Base-by-base conservation (phyloP, 2,113 vertebrate species). In the Craseonycteris thonglongyai region DNA sequence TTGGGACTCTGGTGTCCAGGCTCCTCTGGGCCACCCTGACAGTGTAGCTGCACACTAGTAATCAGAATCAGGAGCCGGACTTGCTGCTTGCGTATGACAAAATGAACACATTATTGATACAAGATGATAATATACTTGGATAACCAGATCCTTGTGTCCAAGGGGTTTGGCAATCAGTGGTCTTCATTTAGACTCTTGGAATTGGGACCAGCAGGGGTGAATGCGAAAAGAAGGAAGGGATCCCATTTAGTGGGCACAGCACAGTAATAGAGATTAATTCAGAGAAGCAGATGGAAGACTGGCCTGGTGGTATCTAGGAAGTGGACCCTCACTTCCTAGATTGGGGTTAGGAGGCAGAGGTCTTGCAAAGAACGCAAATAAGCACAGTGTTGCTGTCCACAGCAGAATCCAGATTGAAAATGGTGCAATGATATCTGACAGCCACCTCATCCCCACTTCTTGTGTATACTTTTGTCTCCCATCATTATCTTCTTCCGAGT, bases 371-470 rank as follows among this genome's bases (percentile, higher is more conserved):
- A 79, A 8, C 0, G 0, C 38, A 30, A 7, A 61, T 5, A 1
- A 19, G 49, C 12, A 4, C 33, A 10, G 30, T 7, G 35, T 72
- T 21, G 2, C 19, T 8, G 22, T 59, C 90, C 71, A 11, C 30
- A 6, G 78, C 1, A 26, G 30, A 81, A 14, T 14, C 0, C 26
- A 24, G 42, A 13, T 19, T 45, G 42, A n/a, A 42, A 15, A 16
- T 2, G 0, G 12, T 12, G 15, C 22, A 5, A 9, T 72, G 58
- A 5, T 6, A 19, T 13, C 19, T 2, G 24, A 88, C 45, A 40
- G 6, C 13, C 40, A 28, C 33, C 1, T 1, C 22, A 0, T 19
- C 2, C 12, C 30, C 0, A 0, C 33, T 21, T 42, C 45, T 19
- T 75, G 7, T 30, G 2, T 54, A 13, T 45, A 47, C 30, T 35